phyloP scores from a whole-genome alignment of 2,888 invertebrate species.

The Pseudococcus jackbeardsleyi region DNA sequence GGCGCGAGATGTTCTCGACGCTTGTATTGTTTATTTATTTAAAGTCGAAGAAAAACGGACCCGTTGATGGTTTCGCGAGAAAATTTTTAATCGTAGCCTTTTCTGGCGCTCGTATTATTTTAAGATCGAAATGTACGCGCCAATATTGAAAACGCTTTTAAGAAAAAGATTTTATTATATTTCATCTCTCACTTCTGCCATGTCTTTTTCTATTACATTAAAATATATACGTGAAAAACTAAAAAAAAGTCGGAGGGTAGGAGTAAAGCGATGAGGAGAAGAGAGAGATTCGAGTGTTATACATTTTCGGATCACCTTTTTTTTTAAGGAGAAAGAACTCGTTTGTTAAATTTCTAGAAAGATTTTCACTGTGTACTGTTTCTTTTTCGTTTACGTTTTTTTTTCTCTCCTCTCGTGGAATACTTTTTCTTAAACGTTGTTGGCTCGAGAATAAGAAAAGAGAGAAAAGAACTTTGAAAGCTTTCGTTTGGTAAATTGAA shows the following conservation, averaged over 20 bases:
- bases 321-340: neutral
- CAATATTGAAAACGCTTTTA: conserved; percentile 7
- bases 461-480: neutral
- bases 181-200: neutral
- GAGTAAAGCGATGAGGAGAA: neutral
- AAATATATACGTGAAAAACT: neutral
- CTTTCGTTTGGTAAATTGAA: conserved; percentile 13
- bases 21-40: conserved; percentile 44
- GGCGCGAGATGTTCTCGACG: neutral
- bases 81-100: conserved; percentile 32
- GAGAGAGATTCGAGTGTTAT: neutral
- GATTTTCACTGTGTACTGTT: neutral
- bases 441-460: neutral
- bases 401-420: too few relatives aligned
- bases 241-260: neutral
- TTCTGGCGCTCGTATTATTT: neutral
- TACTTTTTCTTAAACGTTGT: neutral
- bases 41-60: neutral
- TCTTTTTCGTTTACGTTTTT: too few relatives aligned
- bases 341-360: neutral
- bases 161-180: neutral
- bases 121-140: neutral
- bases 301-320: neutral
- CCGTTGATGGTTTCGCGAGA: neutral
- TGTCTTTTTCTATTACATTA: neutral